Conservation (phyloP, 2,888 invertebrate species). For the Pristionchus maxplancki region DNA sequence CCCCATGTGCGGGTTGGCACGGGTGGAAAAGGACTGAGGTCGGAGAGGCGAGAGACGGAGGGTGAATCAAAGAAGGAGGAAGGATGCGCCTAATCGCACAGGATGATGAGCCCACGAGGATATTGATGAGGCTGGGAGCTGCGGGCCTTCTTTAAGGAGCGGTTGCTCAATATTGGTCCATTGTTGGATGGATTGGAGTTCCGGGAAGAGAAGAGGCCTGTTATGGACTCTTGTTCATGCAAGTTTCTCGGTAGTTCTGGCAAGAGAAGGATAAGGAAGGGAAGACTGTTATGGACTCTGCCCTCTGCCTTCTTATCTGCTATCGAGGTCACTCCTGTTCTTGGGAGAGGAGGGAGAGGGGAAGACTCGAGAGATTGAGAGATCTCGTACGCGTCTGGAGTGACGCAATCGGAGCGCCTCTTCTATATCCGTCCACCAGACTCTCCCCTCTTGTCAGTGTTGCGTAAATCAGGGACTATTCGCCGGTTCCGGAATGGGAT, state of each 20-base stretch:
- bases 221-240: too few relatives aligned
- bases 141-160: too few relatives aligned
- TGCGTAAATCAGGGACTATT: too few relatives aligned
- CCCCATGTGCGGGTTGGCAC: neutral
- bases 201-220: too few relatives aligned
- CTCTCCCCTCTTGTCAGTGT: neutral
- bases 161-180: too few relatives aligned
- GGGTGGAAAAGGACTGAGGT: neutral
- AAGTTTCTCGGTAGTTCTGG: too few relatives aligned
- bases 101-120: neutral
- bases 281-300: neutral
- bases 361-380: too few relatives aligned
- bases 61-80: neutral
- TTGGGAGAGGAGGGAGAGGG: too few relatives aligned
- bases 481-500: too few relatives aligned
- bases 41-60: neutral
- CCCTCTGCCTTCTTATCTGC: neutral
- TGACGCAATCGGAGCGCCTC: neutral
- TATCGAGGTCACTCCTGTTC: slow-evolving; percentile 27
- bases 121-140: slow-evolving; percentile 10
- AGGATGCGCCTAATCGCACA: neutral
- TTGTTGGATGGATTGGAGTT: too few relatives aligned
- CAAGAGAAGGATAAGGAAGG: neutral
- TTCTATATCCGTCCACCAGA: neutral
- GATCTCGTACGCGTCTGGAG: neutral